Evolutionary conservation across 2,888 invertebrate genomes (phyloP), one percentile per base, ranked within the genome.

Genomic region (Leptothorax acervorum): DNA sequence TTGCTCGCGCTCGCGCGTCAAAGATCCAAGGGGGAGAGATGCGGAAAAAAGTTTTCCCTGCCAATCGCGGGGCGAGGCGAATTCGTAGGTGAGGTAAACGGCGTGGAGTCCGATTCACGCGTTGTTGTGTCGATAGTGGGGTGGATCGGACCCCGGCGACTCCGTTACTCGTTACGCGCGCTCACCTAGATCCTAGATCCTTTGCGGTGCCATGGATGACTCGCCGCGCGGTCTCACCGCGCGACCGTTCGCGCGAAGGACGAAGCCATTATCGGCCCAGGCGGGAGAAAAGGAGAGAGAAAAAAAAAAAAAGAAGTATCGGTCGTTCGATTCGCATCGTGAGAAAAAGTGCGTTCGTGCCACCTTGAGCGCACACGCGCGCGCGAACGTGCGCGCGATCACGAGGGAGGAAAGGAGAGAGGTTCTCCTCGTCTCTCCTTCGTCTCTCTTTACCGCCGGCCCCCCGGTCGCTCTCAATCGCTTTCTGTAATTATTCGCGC

Each of bases 11-110:
- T 35, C 60, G 35, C 45, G 90, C 90, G 93, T 71, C 53, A 45
- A n/a, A 28, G 63, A 31, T 42, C 28, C 63, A 57, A 51, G 63
- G 83, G 96, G 93, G 95, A 96, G 96, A 75, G 76, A 65, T 23
- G 66, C 75, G 62, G 86, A 84, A 86, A 90, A 88, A 85, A 71
- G 12, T 83, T 78, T 63, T 84, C 81, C 85, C 71, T 81, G 51
- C 68, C 84, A 79, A 73, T 84, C 53, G 45, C 51, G 62, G 62
- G 53, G 53, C 73, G 57, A 57, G 53, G 76, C 78, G 53, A 82
- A 78, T 70, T 81, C 53, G 63, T 28, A 18, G 45, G 42, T 18
- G 55, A 70, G 81, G 23, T 39, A 70, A 70, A 55, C 53, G 28
- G 71, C n/a, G 55, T 42, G 28, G 70, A 12, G 53, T 9, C 28